Base-by-base conservation (phyloP, 30 jellyfish, hydroid and myxozoan species). In the Hydractinia symbiolongicarpus region DNA sequence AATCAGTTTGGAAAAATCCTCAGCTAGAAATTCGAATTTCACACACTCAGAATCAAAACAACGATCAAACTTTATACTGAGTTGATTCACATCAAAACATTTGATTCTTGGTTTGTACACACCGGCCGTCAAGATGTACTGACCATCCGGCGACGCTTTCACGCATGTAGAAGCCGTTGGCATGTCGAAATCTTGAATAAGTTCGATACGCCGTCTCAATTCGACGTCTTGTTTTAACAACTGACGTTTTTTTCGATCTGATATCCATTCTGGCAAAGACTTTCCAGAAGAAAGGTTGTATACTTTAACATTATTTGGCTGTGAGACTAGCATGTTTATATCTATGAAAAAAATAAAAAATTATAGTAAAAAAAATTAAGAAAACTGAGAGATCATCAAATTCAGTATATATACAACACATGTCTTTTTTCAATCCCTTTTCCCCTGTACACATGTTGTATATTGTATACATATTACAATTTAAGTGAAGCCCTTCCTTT, bases 231-330 rank as follows among this genome's bases (percentile, higher is more conserved):
- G 88, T 82, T 94, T 94, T 77, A 88, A 76, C 14, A 94, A 84
- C 79, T 94, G 96, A 55, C 99, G 72, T 77, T 88, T 86, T 77
- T 94, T 94, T 50, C 99, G 66, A 50, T 94, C 99, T 5, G 97
- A 86, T 10, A 94, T 84, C 99, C 99, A 94, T 66, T 95, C 98
- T 9, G 99, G 99, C 66, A 95, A 62, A 8, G 99, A 95, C 79
- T 95, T 95, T 57, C 98, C 98, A 1, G 95, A 83, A 7, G 99
- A 89, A 5, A 95, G 88, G 61, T 95, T 90, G 86, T 95, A 95
- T n/a, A 95, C 97, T 51, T 90, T 90, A 20, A 95, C 89, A 76
- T 95, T 88, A 79, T 95, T 95, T 14, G 89, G 84, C 79, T 95
- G 93, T 20, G 97, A 84, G 9, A 95, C 99, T 50, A 86, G 96